These are phyloP conservation scores for Lasioglossum villosulum DNA, from an alignment of 2,888 invertebrate species.

Conservation along the genomic window DNA sequence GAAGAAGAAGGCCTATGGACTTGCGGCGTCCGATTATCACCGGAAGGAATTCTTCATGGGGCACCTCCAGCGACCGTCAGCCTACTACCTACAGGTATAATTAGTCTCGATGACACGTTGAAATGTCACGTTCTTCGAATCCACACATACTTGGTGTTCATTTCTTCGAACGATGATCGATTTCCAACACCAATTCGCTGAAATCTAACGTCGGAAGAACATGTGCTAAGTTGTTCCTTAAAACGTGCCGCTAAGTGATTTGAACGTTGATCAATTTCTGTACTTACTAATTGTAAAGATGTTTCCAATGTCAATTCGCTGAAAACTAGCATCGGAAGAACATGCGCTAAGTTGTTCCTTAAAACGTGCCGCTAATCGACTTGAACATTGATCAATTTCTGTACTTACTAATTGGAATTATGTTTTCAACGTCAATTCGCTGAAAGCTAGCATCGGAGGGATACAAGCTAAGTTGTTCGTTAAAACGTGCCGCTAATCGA, in stretches of 20 bases:
- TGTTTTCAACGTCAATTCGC: background rate
- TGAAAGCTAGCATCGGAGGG: background rate
- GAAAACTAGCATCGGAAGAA: background rate
- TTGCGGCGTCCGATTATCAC: conserved; percentile 80
- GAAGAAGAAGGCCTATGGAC: conserved; percentile 84
- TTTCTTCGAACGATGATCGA: background rate
- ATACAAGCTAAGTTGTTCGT: background rate
- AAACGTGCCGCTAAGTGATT: background rate
- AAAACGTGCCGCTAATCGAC: background rate
- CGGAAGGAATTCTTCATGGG: conserved; percentile 79
- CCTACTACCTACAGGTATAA: conserved; percentile 80
- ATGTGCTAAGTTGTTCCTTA: background rate
- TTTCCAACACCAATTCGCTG: background rate
- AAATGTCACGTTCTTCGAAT: background rate
- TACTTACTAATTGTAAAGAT: background rate
- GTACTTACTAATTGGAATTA: too few relatives aligned
- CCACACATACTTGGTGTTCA: background rate
- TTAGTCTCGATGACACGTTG: background rate
- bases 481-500: background rate
- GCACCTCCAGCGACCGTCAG: conserved; percentile 82
- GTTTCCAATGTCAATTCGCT: background rate
- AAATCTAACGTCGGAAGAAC: background rate
- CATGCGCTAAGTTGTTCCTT: background rate
- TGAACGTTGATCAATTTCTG: too few relatives aligned
- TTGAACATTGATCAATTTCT: background rate